Percentiles rank a stretch among this genome's conserved stretches.
These are phyloP conservation scores for Macroteleia sp. DNA, from an alignment of 2,888 invertebrate genomes.

Conservation along the genomic window DNA sequence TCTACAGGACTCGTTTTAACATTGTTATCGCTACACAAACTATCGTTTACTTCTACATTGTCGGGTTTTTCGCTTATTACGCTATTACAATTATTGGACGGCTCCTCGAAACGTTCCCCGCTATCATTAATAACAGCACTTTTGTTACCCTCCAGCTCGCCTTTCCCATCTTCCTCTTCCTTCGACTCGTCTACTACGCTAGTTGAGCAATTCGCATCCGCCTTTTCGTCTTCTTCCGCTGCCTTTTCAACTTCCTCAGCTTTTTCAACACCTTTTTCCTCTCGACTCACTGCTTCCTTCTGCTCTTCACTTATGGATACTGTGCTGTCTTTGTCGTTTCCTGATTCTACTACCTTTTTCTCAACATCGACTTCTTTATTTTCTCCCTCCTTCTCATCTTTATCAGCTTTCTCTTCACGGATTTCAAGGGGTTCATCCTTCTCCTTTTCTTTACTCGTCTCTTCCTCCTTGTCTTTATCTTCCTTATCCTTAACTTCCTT, in stretches of 20 bases:
- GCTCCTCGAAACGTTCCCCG: slow-evolving; percentile 78
- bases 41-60: slow-evolving; percentile 78
- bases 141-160: slow-evolving; percentile 74
- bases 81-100: slow-evolving; percentile 84
- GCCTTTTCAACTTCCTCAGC: slow-evolving; percentile 43
- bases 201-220: slow-evolving; percentile 80
- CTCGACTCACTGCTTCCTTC: too few relatives aligned
- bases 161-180: slow-evolving; percentile 68
- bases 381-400: too few relatives aligned
- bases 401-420: too few relatives aligned
- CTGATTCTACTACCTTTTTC: too few relatives aligned
- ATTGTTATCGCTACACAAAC: slow-evolving; percentile 81
- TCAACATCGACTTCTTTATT: slow-evolving; percentile 25
- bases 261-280: slow-evolving; percentile 31
- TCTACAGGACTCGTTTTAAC: slow-evolving; percentile 80
- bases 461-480: slow-evolving; percentile 5
- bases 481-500: slow-evolving; percentile 1
- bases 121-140: slow-evolving; percentile 80
- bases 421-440: too few relatives aligned
- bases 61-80: slow-evolving; percentile 79
- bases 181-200: slow-evolving; percentile 76
- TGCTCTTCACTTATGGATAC: too few relatives aligned
- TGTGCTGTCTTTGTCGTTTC: too few relatives aligned
- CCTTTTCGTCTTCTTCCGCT: slow-evolving; percentile 69
- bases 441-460: too few relatives aligned